Base-by-base conservation (phyloP, 2,888 invertebrate genomes). In the Mystacides longicornis region DNA sequence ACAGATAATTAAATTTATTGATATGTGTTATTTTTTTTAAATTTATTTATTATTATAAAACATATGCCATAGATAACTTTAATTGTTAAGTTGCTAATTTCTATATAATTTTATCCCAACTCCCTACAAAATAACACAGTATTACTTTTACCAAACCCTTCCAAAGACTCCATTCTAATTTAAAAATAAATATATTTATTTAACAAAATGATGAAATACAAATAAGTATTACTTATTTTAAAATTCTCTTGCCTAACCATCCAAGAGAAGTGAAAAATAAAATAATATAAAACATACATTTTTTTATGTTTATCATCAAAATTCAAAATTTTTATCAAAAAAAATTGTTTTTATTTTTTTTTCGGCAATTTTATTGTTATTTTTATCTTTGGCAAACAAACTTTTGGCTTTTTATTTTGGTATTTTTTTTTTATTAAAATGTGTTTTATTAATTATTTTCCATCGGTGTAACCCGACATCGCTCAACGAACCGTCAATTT, bases 381-480 rank as follows among this genome's bases (percentile, higher is more conserved):
- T 47, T 0, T 22, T 22, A 21, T 22, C 0, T 14, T 27, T 22
- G 49, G 11, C 27, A 27, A 27, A 27, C 11, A 27, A 27, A 27
- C 11, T 11, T 27, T 27, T 27, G 27, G 27, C 27, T 27, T 5
- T 7, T 27, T 27, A 7, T 27, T 14, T 43, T 43, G 4, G 5
- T 43, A 43, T 11, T 43, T 11, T 43, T 43, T n/a, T 16, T 18
- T 5, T 73, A 72, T 57, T 57, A 66, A 66, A 71, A 69, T 72
- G 46, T 57, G 50, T 57, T 46, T 48, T 19, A 33, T 49, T 54
- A 23, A 45, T 53, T 54, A 23, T 52, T 45, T 31, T 50, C 27
- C 52, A 5, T 46, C 31, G 33, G 45, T 42, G 50, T 21, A 18
- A 46, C 11, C 52, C 54, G 51, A 45, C 57, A 53, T 72, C 74